Base-by-base conservation (phyloP, 1,140 invertebrate species). In the Drosophila simulans region DNA sequence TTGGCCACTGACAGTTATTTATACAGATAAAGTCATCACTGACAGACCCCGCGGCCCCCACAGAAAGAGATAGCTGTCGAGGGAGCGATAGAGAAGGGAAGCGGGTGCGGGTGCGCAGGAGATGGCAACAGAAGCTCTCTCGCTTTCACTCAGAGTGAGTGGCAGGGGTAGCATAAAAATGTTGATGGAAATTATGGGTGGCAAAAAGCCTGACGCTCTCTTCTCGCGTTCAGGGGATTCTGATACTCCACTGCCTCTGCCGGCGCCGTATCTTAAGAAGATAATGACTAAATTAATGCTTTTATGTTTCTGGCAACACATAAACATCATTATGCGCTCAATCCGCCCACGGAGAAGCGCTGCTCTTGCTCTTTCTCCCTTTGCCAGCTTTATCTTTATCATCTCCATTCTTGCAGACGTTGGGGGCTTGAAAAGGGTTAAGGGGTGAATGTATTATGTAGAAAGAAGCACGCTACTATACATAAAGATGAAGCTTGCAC, bases 271-370 rank as follows among this genome's bases (percentile, higher is more conserved):
- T 85, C 86, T 91, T 92, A 92, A 92, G 91, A 85, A 91, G 91
- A 92, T 92, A 92, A 92, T 92, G 91, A 92, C 91, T 92, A 92
- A 92, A 92, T 92, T 92, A 92, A 92, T 92, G 91, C 91, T 91
- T 92, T 92, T 92, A 92, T 92, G 80, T 91, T 91, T 91, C 86
- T 91, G 90, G 85, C 85, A 91, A 91, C 91, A 91, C 88, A 91
- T 91, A 91, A 91, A 91, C 90, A 91, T 91, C 82, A 91, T 91
- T 91, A 91, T 90, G 73, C 89, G 89, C 85, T 91, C 85, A 91
- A 89, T 91, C 78, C 78, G 71, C 83, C 70, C 75, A 65, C 64
- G 66, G 64, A 55, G 59, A 65, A 65, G 64, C 64, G 64, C 60
- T 20, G 40, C 13, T 35, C 34, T 27, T n/a, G 12, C 22, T 5